These are phyloP conservation scores for Sthenelais limicola DNA, from an alignment of 2,888 invertebrate species.

Conservation along the genomic window DNA sequence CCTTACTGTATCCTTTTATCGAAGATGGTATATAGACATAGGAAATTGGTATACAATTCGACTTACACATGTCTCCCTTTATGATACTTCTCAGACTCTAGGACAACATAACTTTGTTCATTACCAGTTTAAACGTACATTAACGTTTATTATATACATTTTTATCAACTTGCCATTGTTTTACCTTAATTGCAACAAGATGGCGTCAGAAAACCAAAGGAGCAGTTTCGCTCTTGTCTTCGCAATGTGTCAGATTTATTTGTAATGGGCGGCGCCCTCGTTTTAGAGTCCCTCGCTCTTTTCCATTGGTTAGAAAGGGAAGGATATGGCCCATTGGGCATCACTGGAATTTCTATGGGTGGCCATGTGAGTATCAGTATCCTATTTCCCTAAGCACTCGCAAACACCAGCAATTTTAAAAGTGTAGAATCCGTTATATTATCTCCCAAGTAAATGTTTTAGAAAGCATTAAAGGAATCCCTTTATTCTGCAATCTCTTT, in stretches of 20 bases:
- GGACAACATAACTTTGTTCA: too few species aligned
- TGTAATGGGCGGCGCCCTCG: slow-evolving; percentile 98
- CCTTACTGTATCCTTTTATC: slow-evolving; percentile 78
- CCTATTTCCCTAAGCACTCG: background rate
- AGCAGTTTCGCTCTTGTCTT: slow-evolving; percentile 79
- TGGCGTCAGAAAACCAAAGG: slow-evolving; percentile 49
- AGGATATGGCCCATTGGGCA: slow-evolving; percentile 91
- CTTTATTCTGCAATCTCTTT: background rate
- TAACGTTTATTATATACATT: background rate
- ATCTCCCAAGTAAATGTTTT: too few species aligned
- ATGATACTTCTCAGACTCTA: too few species aligned
- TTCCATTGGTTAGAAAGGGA: slow-evolving; percentile 94
- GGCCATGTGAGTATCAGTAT: slow-evolving; percentile 85
- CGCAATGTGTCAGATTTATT: slow-evolving; percentile 98
- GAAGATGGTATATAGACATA: too few species aligned
- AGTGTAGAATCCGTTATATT: too few species aligned
- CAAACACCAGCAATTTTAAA: too few species aligned
- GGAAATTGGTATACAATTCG: too few species aligned
- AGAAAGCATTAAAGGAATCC: background rate
- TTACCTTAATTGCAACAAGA: slow-evolving; percentile 50
- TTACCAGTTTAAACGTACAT: too few species aligned
- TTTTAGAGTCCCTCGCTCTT: slow-evolving; percentile 91
- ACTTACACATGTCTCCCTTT: too few species aligned
- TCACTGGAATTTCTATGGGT: slow-evolving; percentile 97
- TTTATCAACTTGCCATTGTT: slow-evolving; percentile 9